phyloP scores from a whole-genome alignment of 1,140 invertebrate genomes.

The Probaryconus sp. region DNA sequence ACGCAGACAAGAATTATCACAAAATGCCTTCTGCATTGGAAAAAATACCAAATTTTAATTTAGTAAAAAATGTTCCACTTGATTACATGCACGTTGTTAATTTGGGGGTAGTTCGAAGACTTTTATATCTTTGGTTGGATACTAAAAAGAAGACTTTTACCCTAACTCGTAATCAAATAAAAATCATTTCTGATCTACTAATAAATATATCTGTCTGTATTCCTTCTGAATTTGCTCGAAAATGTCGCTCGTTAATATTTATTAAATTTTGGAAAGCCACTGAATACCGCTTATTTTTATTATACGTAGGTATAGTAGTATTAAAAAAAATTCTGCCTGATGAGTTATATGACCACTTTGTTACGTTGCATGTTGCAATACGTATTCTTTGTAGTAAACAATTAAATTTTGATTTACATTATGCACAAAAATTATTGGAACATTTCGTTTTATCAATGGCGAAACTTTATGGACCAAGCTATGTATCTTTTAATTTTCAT shows the following conservation, averaged over 20 bases:
- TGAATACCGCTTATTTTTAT: slow-evolving; percentile 53
- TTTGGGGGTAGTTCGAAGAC: slow-evolving; percentile 47
- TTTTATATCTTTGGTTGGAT: not conserved
- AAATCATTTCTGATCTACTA: slow-evolving; percentile 11
- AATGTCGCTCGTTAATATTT: slow-evolving; percentile 26
- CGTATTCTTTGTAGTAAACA: not conserved
- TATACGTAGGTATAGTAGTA: slow-evolving; percentile 24
- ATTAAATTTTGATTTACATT: slow-evolving; percentile 10
- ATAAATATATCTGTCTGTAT: slow-evolving; percentile 2
- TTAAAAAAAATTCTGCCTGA: slow-evolving; percentile 6
- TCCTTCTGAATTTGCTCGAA: slow-evolving; percentile 31
- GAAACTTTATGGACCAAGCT: slow-evolving; percentile 23
- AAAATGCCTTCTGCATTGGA: slow-evolving; percentile 1
- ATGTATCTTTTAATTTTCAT: slow-evolving; percentile 33
- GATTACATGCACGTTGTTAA: slow-evolving; percentile 71
- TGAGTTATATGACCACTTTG: slow-evolving; percentile 2
- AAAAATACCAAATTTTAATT: slow-evolving; percentile 44
- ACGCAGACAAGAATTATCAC: slow-evolving; percentile 28
- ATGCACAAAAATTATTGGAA: slow-evolving; percentile 18
- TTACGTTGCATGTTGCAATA: not conserved
- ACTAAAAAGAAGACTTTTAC: slow-evolving; percentile 6
- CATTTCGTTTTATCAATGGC: slow-evolving; percentile 29
- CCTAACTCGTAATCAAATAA: slow-evolving; percentile 36
- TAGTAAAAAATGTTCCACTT: slow-evolving; percentile 57
- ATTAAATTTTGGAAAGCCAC: slow-evolving; percentile 39